Conservation (phyloP, 2,113 vertebrate genomes). For the Clarias gariepinus region DNA sequence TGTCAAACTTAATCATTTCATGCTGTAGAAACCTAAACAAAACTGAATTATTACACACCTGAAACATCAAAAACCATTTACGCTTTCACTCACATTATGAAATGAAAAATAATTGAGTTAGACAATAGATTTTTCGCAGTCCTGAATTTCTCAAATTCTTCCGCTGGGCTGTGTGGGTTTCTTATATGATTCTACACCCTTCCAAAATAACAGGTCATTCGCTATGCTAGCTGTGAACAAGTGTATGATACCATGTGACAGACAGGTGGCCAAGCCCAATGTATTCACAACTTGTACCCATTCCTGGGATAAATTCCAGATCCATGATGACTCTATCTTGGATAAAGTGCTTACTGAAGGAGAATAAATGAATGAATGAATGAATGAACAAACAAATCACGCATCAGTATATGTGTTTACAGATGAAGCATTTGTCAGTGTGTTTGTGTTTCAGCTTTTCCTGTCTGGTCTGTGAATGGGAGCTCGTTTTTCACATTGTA, state of each 20-base stretch:
- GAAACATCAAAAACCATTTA: background rate
- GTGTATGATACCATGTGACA: background rate
- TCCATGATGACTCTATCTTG: background rate
- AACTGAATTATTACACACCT: background rate
- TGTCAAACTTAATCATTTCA: constrained; percentile 28
- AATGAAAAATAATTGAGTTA: constrained; percentile 52
- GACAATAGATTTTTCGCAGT: background rate
- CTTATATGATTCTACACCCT: background rate
- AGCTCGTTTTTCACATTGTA: background rate
- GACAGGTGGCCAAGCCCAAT: background rate
- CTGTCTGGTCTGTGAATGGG: background rate
- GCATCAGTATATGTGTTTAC: background rate
- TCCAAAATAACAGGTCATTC: background rate
- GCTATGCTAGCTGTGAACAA: background rate
- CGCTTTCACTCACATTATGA: constrained; percentile 33
- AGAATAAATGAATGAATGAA: background rate
- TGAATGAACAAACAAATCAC: background rate
- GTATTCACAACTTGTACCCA: background rate
- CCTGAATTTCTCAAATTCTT: background rate
- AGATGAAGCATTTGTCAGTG: background rate
- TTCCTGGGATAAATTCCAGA: background rate
- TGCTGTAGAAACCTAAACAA: background rate
- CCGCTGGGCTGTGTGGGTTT: background rate
- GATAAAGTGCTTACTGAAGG: constrained; percentile 8
- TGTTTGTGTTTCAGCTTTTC: background rate